These are phyloP conservation scores for Dugesia japonica DNA, from an alignment of 2,888 invertebrate genomes.

Conservation along the genomic window DNA sequence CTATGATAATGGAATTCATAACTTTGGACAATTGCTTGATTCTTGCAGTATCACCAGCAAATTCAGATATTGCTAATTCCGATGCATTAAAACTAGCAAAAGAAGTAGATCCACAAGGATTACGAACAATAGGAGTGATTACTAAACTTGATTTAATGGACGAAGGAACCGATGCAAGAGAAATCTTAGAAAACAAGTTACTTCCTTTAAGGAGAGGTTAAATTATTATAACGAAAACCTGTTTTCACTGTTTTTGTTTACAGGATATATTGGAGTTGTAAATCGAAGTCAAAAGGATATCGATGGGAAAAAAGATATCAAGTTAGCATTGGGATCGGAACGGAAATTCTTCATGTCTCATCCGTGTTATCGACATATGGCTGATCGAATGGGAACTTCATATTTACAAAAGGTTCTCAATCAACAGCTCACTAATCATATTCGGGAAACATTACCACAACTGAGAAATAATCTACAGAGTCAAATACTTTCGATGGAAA, in stretches of 20 bases:
- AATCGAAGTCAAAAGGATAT: slow-evolving; percentile 98
- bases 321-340: slow-evolving; percentile 36
- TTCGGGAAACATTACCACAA: slow-evolving; percentile 37
- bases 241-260: no score
- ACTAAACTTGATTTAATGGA: slow-evolving; percentile 99
- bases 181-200: slow-evolving; percentile 86
- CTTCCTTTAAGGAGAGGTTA: slow-evolving; percentile 62
- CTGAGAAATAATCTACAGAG: slow-evolving; percentile 34
- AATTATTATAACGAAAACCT: no score
- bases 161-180: slow-evolving; percentile 93
- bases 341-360: slow-evolving; percentile 37
- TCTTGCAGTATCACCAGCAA: slow-evolving; percentile 47
- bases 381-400: slow-evolving; percentile 47
- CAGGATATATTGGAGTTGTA: slow-evolving; percentile 82
- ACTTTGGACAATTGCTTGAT: slow-evolving; percentile 44
- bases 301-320: slow-evolving; percentile 58
- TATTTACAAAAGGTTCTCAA: slow-evolving; percentile 37
- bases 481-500: slow-evolving; percentile 30
- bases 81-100: slow-evolving; percentile 35
- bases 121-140: slow-evolving; percentile 93
- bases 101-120: slow-evolving; percentile 50
- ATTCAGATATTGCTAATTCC: slow-evolving; percentile 41
- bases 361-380: slow-evolving; percentile 36
- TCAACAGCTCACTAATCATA: slow-evolving; percentile 37
- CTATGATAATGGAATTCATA: slow-evolving; percentile 37